A percentile compares a stretch with the other conserved stretches of the same genome.
These are phyloP conservation scores for Bombus haemorrhoidalis DNA, from an alignment of 1,140 invertebrate genomes.

Conservation along the genomic window DNA sequence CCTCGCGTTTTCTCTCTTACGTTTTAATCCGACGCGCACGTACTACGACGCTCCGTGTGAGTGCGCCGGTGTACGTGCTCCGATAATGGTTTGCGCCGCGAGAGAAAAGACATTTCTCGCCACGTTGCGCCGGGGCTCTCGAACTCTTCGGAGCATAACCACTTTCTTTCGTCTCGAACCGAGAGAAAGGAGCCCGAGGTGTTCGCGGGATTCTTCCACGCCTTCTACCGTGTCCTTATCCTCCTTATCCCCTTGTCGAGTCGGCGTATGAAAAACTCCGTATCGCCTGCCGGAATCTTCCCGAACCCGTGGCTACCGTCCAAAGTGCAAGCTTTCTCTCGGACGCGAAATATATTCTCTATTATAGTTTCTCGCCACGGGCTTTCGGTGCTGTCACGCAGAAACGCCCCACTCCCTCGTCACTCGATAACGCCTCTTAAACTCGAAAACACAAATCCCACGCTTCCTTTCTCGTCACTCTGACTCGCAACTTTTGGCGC, in stretches of 20 bases:
- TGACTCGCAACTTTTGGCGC: conserved; percentile 1
- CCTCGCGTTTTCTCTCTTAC: neutral
- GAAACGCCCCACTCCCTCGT: conserved; percentile 31
- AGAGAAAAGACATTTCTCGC: neutral
- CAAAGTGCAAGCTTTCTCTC: conserved; percentile 53
- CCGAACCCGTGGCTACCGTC: conserved; percentile 60
- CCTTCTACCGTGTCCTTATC: conserved; percentile 50
- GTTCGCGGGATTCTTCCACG: conserved; percentile 37
- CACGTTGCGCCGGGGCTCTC: neutral
- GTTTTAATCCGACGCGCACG: conserved; percentile 2
- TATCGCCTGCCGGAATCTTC: conserved; percentile 72
- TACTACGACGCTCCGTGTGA: neutral
- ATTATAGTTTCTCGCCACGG: conserved; percentile 36
- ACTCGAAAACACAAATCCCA: conserved; percentile 3
- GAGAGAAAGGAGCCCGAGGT: conserved; percentile 55
- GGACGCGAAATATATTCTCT: conserved; percentile 45
- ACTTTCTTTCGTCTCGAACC: conserved; percentile 60
- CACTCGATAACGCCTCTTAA: neutral
- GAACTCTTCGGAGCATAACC: conserved; percentile 48
- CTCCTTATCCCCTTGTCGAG: conserved; percentile 63
- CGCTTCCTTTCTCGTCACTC: neutral
- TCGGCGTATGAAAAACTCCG: conserved; percentile 73
- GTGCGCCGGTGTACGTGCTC: neutral
- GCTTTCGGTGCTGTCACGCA: conserved; percentile 31
- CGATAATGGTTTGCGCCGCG: conserved; percentile 25